A percentile compares a stretch with the other conserved stretches of the same genome.
Conservation (phyloP, 1,140 invertebrate species). For the Camponotus pennsylvanicus region DNA sequence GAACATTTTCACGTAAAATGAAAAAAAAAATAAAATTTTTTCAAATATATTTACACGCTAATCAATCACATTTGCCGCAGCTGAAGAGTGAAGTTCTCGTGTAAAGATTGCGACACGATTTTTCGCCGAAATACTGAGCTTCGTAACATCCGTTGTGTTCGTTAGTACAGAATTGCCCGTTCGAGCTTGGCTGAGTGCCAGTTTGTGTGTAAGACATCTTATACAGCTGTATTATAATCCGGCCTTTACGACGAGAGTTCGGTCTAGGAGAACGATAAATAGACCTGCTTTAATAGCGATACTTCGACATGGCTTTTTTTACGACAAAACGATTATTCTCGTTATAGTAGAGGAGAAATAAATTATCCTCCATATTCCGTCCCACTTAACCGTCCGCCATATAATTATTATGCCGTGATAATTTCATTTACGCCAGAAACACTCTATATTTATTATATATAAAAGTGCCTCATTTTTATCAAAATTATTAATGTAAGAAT, state of each 20-base stretch:
- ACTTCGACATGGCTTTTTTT: conserved; percentile 30
- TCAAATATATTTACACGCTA: background rate
- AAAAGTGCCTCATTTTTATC: background rate
- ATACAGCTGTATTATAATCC: conserved; percentile 44
- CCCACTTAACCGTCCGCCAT: background rate
- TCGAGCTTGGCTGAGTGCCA: conserved; percentile 52
- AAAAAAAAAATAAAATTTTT: background rate
- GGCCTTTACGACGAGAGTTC: conserved; percentile 14
- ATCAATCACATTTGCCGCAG: background rate
- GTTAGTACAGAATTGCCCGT: conserved; percentile 22
- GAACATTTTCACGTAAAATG: background rate
- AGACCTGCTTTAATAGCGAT: conserved; percentile 27
- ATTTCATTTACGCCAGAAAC: background rate
- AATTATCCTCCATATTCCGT: conserved; percentile 11
- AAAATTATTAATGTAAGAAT: background rate
- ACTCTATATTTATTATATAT: background rate
- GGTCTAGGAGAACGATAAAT: conserved; percentile 21
- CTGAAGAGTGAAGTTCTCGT: background rate
- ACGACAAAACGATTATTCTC: conserved; percentile 16
- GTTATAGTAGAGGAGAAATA: conserved; percentile 8
- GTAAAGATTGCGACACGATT: background rate
- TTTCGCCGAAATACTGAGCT: background rate
- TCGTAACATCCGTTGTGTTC: conserved; percentile 43
- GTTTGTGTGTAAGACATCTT: conserved; percentile 47
- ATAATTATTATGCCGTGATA: background rate